Base-by-base conservation (phyloP, 2,888 invertebrate genomes). In the Drosophila paramelanica region DNA sequence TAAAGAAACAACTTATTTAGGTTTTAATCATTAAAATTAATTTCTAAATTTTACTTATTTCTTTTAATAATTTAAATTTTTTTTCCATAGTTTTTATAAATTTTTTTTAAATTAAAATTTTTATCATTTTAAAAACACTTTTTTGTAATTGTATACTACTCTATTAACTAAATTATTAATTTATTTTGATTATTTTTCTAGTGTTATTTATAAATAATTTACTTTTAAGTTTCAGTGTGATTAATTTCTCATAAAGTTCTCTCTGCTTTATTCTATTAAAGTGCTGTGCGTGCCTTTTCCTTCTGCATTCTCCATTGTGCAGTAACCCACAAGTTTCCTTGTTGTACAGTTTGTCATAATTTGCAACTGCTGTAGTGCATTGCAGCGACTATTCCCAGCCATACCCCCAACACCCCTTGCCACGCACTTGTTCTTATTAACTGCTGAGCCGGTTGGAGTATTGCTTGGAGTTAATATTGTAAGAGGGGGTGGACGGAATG, bases 301-400 rank as follows among this genome's bases (percentile, higher is more conserved):
- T 17, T 33, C 7, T 46, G 38, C 39, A 39, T 31, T 59, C 27
- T 51, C 59, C 58, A 43, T 42, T 52, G 67, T 62, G 62, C 60
- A 46, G 0, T 23, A 25, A 33, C 23, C 25, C 31, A 41, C 60
- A 71, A 64, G 51, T 64, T 69, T 70, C 20, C 36, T 46, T 46
- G 39, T 66, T 64, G 51, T 69, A 69, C 65, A 71, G 74, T 85
- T 81, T 85, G 80, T 82, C 86, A 83, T 86, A 77, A 83, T 86
- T 83, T 86, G 81, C 83, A 83, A 86, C 72, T 86, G 84, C 74
- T 82, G 78, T 81, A 79, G 61, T 65, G 77, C 71, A 61, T 41
- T 67, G 76, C 57, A 66, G 46, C 67, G 38, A 75, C 46, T 49
- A 53, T 4, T 4, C 36, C 36, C 31, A 3, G 31, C 42, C 36